Base-by-base conservation (phyloP, 1,140 invertebrate species). In the Aradophagus sp. region DNA sequence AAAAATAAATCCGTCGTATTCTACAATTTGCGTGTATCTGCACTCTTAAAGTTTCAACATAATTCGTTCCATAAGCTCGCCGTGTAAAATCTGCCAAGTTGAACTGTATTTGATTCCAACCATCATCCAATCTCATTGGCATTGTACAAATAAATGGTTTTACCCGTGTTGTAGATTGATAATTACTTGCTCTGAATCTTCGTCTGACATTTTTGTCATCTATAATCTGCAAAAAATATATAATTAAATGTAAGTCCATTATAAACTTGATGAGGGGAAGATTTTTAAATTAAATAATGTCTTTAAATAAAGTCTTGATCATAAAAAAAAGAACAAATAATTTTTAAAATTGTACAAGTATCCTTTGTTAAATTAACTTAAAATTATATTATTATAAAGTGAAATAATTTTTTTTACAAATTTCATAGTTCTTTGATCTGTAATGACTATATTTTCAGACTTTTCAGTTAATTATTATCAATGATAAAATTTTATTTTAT, bases 111-210 rank as follows among this genome's bases (percentile, higher is more conserved):
- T 95, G 91, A 87, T 99, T 99, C 98, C 98, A 99, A 8, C 97
- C 97, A 81, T 99, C 96, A 81, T 99, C 97, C 47, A 99, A 82
- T 71, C 97, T 89, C 93, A 99, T 97, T 10, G 97, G 97, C 97
- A 99, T 99, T 29, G 97, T 99, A 85, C 97, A 99, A 74, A 99
- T 99, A 80, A 99, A 99, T 32, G 97, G 97, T 82, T 99, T 98
- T 0, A 99, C 97, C 82, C 97, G 88, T 31, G 97, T 99, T 14
- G 95, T 98, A 20, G 96, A 98, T 83, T 99, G 97, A 85, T 97
- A 99, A 86, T 99, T 99, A 80, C 96, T 98, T 1, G 97, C 97
- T 71, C 97, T 88, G 86, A 99, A 99, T 78, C 97, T 88, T 80
- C 97, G 87, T 58, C 96, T 88, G 4, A 99, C 95, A 88, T 98